Base-by-base conservation (phyloP, 1,140 invertebrate genomes). In the Leptinotarsa undecemlineata region DNA sequence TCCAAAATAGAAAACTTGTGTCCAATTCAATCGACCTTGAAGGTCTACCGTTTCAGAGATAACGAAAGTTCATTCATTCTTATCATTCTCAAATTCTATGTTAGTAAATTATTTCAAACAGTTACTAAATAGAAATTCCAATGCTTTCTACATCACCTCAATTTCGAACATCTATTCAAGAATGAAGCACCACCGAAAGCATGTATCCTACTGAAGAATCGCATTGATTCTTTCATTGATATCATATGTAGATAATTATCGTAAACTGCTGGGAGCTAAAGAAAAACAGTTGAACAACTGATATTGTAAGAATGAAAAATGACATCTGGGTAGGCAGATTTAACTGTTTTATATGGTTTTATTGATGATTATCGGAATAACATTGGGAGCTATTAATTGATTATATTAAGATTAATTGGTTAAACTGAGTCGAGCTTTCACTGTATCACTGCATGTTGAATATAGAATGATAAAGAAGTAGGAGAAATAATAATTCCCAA, bases 211-310 rank as follows among this genome's bases (percentile, higher is more conserved):
- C 48, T 48, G 33, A 47, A 47, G 48, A 69, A 69, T 69, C 68
- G 33, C 48, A 57, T 48, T 47, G 62, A 72, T 64, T 63, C 62
- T 72, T 64, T 48, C 23, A 72, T 72, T 72, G 62, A 72, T 72
- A 72, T 72, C 71, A 72, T 64, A 72, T 64, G 61, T 72, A 64
- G 71, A 72, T 72, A 72, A 72, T 72, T 64, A 72, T 64, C 48
- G 48, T 69, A 20, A 51, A 69, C 68, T 47, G 68, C 48, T 69
- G 68, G 68, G 21, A 17, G 68, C 62, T 66, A 64, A 20, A 66
- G 21, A 66, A 66, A 66, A 66, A 66, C 20, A 57, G 51, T 57
- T 57, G 51, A 57, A 57, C 51, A 57, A 57, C 51, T n/a, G 51
- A 57, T 57, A 57, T 57, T 57, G 51, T 57, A 57, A 15, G 51